Evolutionary conservation across 2,113 vertebrate genomes (phyloP).

Genomic region (Anolis carolinensis): DNA sequence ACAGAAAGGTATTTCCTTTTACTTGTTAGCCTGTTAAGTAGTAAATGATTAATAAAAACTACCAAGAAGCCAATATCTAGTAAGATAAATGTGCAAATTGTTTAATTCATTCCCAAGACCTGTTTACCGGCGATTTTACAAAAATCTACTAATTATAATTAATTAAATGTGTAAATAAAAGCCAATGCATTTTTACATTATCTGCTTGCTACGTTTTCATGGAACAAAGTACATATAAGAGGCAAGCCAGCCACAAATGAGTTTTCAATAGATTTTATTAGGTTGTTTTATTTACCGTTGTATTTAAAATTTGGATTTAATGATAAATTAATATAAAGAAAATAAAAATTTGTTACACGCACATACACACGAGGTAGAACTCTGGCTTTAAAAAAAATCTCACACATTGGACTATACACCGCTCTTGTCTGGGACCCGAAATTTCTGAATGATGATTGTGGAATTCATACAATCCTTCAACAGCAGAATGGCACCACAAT

Average conservation of each 20-base stretch:
- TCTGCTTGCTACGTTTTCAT: conserved; percentile 12
- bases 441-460: neutral
- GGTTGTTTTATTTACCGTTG: neutral
- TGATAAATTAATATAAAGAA: conserved; percentile 19
- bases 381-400: neutral
- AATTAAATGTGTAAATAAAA: conserved; percentile 3
- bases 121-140: neutral
- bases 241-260: conserved; percentile 13
- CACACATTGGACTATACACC: neutral
- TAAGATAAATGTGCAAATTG: neutral
- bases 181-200: neutral
- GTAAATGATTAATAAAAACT: neutral
- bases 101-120: neutral
- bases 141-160: neutral
- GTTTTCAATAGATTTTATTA: conserved; percentile 20
- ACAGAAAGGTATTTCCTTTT: neutral
- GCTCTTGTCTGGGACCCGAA: neutral
- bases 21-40: neutral
- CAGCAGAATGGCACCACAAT: neutral
- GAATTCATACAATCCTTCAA: neutral
- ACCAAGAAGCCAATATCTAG: neutral
- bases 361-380: neutral
- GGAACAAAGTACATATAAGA: neutral
- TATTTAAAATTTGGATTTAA: conserved; percentile 18
- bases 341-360: neutral